These are phyloP conservation scores for Temnothorax rugatulus DNA, from an alignment of 2,888 invertebrate species.

Conservation along the genomic window DNA sequence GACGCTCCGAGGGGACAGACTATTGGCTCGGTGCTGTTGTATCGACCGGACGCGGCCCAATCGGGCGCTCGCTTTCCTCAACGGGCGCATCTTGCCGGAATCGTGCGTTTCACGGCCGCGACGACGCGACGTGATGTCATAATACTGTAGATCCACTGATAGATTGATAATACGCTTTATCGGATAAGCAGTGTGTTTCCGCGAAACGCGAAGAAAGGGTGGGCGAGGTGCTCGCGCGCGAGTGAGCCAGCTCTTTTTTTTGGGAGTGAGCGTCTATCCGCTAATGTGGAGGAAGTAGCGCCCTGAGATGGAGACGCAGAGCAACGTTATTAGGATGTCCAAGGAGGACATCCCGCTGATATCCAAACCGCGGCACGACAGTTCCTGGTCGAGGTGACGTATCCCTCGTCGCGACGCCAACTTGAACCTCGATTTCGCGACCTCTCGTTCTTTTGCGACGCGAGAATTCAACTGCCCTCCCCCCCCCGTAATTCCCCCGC, in stretches of 20 bases:
- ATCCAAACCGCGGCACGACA: constrained; percentile 89
- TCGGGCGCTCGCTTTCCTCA: background rate
- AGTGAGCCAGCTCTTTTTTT: constrained; percentile 37
- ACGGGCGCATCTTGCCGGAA: constrained; percentile 55
- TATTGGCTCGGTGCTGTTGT: constrained; percentile 23
- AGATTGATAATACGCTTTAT: constrained; percentile 34
- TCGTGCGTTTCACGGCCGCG: constrained; percentile 53
- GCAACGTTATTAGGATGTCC: constrained; percentile 87
- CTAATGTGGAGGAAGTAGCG: constrained; percentile 59
- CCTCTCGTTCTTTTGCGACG: background rate
- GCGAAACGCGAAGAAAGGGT: background rate
- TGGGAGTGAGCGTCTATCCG: constrained; percentile 13
- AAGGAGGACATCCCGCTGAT: constrained; percentile 91
- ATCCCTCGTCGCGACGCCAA: constrained; percentile 65
- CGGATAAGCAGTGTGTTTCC: background rate
- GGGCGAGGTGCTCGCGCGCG: background rate
- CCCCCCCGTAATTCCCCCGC: no score
- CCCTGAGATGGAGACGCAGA: constrained; percentile 85
- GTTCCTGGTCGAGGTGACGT: constrained; percentile 89
- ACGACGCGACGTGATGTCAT: constrained; percentile 65
- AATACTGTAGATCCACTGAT: constrained; percentile 50
- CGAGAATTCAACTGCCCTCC: background rate
- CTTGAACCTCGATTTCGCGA: no score
- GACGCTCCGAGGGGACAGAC: background rate
- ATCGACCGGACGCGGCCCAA: constrained; percentile 8